A percentile compares a stretch with the other conserved stretches of the same genome.
These are phyloP conservation scores for Pseudomyrmex concolor DNA, from an alignment of 1,140 invertebrate species.

Conservation along the genomic window DNA sequence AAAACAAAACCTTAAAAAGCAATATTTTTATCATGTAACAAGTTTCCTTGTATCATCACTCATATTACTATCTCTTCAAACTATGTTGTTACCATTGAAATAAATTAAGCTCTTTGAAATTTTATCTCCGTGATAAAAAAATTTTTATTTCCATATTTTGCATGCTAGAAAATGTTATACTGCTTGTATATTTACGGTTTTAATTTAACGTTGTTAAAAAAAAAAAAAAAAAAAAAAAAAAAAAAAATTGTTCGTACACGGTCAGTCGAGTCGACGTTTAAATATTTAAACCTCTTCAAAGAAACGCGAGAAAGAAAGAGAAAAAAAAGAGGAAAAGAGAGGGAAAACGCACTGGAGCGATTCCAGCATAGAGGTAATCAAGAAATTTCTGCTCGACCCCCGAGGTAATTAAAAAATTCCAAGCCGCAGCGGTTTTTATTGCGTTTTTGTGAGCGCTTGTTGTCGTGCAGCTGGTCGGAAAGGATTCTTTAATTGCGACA, in stretches of 20 bases:
- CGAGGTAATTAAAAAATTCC: constrained; percentile 59
- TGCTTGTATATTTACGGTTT: background rate
- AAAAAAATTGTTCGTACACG: constrained; percentile 16
- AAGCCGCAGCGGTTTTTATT: constrained; percentile 39
- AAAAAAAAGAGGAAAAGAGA: background rate
- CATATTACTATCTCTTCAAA: background rate
- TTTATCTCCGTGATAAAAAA: background rate
- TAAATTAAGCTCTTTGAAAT: constrained; percentile 6
- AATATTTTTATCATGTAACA: too few relatives aligned
- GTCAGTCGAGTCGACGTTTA: constrained; percentile 1
- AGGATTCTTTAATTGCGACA: constrained; percentile 54
- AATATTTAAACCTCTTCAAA: constrained; percentile 59
- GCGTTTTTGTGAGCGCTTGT: constrained; percentile 35
- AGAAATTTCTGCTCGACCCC: constrained; percentile 35
- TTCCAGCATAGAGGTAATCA: constrained; percentile 23
- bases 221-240: background rate
- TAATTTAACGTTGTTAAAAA: background rate
- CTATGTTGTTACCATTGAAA: background rate
- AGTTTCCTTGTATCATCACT: background rate
- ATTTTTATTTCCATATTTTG: background rate
- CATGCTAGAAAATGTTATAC: background rate
- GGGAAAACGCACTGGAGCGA: constrained; percentile 9
- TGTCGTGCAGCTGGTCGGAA: constrained; percentile 33
- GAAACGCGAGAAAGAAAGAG: background rate
- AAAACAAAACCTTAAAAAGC: too few relatives aligned